Conservation (phyloP, 30 jellyfish, hydroid and myxozoan genomes). For the Morbakka virulenta region DNA sequence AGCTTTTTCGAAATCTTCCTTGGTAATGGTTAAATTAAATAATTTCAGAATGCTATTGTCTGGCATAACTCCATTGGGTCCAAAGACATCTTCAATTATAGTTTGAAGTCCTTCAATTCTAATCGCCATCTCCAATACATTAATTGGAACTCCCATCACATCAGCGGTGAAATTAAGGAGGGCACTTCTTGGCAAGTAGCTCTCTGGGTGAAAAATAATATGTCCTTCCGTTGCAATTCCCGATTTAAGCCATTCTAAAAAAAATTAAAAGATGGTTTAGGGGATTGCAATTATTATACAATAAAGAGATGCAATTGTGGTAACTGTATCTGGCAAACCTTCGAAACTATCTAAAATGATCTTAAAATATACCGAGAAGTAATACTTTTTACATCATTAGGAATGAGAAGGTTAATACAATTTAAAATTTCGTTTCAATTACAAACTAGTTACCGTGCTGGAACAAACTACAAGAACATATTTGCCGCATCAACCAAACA, state of each 20-base stretch:
- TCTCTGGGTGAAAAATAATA: slow-evolving; percentile 83
- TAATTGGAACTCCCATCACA: slow-evolving; percentile 80
- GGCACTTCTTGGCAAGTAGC: slow-evolving; percentile 88
- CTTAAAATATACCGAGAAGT: too few relatives aligned
- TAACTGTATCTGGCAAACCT: too few relatives aligned
- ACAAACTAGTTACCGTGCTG: too few relatives aligned
- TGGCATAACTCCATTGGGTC: slow-evolving; percentile 85
- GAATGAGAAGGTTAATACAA: too few relatives aligned
- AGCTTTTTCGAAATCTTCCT: slow-evolving; percentile 23
- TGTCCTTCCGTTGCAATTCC: slow-evolving; percentile 96
- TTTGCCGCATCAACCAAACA: too few relatives aligned
- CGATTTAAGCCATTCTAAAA: slow-evolving; percentile 38
- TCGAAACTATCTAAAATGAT: too few relatives aligned
- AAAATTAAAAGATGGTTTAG: too few relatives aligned
- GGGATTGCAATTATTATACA: too few relatives aligned
- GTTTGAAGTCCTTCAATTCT: slow-evolving; percentile 91
- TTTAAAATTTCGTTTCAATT: too few relatives aligned
- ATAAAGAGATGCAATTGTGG: too few relatives aligned
- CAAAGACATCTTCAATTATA: slow-evolving; percentile 81
- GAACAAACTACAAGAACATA: too few relatives aligned
- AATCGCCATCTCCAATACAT: slow-evolving; percentile 84
- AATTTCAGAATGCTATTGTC: slow-evolving; percentile 54
- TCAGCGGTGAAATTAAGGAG: slow-evolving; percentile 82
- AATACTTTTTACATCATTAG: too few relatives aligned
- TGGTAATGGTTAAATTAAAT: slow-evolving; percentile 57